Conservation (phyloP, 2,797 vertebrate genomes). For the Morus bassanus region DNA sequence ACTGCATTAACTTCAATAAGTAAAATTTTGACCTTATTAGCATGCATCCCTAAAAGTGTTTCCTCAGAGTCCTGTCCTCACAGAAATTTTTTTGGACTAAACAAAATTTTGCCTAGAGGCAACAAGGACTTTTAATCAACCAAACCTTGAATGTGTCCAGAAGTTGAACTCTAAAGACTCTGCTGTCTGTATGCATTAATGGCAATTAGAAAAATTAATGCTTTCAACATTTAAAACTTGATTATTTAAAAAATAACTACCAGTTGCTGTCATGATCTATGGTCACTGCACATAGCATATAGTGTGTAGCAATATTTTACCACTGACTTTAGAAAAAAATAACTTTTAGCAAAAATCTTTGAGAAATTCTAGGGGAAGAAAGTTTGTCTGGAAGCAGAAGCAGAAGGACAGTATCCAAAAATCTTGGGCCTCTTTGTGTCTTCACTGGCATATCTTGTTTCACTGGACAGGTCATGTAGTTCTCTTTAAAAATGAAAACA, state of each 20-base stretch:
- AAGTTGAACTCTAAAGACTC: not conserved
- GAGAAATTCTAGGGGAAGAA: not conserved
- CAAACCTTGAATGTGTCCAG: not conserved
- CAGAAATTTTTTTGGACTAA: not conserved
- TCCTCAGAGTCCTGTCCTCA: not conserved
- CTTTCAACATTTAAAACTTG: not conserved
- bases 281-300: accelerated
- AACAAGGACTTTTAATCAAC: not conserved
- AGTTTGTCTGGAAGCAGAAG: not conserved
- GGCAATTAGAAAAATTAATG: not conserved
- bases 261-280: not conserved
- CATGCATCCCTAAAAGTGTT: not conserved
- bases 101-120: not conserved
- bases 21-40: not conserved
- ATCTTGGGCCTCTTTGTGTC: not conserved
- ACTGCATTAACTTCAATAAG: not conserved
- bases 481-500: not conserved
- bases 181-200: not conserved
- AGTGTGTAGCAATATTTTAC: not conserved
- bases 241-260: not conserved
- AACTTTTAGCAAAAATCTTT: not conserved
- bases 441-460: not conserved
- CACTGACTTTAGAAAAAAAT: not conserved
- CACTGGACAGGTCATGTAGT: not conserved
- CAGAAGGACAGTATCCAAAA: not conserved